Evolutionary conservation across 2,797 vertebrate species (phyloP).

Genomic region (Betta splendens): DNA sequence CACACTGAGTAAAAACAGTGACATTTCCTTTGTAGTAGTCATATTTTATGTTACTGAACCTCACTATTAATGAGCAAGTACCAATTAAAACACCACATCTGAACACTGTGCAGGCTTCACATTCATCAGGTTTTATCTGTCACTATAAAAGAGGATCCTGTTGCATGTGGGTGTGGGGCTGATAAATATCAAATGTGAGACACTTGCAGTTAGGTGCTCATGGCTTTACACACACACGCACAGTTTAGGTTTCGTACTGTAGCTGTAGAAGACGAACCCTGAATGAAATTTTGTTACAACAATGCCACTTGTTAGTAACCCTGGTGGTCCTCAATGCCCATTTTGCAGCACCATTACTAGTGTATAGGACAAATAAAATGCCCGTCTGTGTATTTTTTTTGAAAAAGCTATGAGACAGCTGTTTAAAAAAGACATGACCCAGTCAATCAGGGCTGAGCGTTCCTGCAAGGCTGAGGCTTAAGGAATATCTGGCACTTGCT

Average conservation of each 20-base stretch:
- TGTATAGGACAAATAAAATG: slow-evolving; percentile 28
- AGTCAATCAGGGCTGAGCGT: slow-evolving; percentile 36
- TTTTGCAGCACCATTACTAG: slow-evolving; percentile 37
- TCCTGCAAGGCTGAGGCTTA: slow-evolving; percentile 28
- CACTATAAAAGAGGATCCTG: too few relatives aligned
- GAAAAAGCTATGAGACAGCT: slow-evolving; percentile 33
- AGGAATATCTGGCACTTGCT: slow-evolving; percentile 20
- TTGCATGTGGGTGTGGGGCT: not conserved
- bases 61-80: slow-evolving; percentile 4
- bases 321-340: slow-evolving; percentile 34
- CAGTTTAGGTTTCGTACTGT: not conserved
- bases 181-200: slow-evolving; percentile 8
- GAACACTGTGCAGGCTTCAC: slow-evolving; percentile 1
- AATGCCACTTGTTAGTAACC: slow-evolving; percentile 32
- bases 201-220: slow-evolving; percentile 16
- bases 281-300: slow-evolving; percentile 43
- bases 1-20: too few relatives aligned
- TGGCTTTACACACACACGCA: not conserved
- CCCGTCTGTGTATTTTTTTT: slow-evolving; percentile 46
- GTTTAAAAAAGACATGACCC: slow-evolving; percentile 21
- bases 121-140: slow-evolving; percentile 2
- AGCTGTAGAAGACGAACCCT: slow-evolving; percentile 32
- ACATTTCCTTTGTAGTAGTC: not conserved
- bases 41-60: slow-evolving; percentile 5
- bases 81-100: slow-evolving; percentile 13